Conservation (phyloP, 2,113 vertebrate genomes). For the Fregata magnificens region DNA sequence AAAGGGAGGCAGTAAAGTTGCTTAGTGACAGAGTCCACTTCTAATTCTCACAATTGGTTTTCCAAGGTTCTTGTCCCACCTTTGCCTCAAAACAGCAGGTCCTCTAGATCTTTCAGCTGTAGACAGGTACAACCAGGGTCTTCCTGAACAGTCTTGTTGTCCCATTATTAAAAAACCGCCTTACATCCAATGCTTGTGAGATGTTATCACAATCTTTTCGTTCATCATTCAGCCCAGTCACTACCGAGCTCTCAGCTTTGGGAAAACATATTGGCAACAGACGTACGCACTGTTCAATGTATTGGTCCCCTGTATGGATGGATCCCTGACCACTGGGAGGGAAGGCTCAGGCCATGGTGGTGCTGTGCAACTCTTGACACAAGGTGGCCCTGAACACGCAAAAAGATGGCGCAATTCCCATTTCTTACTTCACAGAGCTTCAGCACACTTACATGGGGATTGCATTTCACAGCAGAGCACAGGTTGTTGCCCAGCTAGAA, state of each 20-base stretch:
- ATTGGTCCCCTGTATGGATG: not conserved
- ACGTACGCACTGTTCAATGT: rapidly evolving
- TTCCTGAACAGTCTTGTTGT: not conserved
- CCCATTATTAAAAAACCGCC: not conserved
- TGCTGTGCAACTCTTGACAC: not conserved
- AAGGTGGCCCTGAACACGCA: not conserved
- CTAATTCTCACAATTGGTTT: not conserved
- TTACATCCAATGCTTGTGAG: not conserved
- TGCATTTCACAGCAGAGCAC: not conserved
- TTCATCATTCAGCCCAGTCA: not conserved
- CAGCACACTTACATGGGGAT: not conserved
- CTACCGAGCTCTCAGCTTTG: not conserved
- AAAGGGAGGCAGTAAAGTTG: not conserved
- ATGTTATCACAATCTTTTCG: not conserved
- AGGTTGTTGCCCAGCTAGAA: not conserved
- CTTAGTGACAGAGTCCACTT: not conserved
- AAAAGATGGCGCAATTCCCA: rapidly evolving
- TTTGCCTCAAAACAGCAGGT: not conserved
- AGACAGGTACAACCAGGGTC: not conserved
- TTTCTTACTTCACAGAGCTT: not conserved
- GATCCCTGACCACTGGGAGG: not conserved
- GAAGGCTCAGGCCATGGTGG: not conserved
- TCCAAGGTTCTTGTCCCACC: not conserved
- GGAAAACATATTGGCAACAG: not conserved
- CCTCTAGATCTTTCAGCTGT: not conserved